Evolutionary conservation across 2,888 invertebrate species (phyloP).

Genomic region (Yponomeuta sedellus): DNA sequence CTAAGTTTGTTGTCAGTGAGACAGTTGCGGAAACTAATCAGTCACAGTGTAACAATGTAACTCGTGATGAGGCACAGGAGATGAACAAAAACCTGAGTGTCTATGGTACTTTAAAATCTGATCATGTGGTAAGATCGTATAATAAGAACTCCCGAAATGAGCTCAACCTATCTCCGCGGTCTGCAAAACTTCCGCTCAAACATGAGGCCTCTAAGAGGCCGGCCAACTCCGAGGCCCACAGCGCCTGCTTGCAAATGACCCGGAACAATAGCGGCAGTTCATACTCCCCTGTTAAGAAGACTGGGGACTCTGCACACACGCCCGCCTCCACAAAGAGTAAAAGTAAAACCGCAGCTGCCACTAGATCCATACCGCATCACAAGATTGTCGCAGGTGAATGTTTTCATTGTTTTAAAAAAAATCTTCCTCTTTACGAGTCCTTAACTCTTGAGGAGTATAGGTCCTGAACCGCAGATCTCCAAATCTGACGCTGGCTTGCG

Average conservation of each 20-base stretch:
- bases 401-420: constrained; percentile 10
- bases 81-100: constrained; percentile 59
- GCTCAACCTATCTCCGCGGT: constrained; percentile 33
- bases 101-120: constrained; percentile 43
- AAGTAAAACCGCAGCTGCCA: constrained; percentile 39
- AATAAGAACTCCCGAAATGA: constrained; percentile 26
- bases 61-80: constrained; percentile 41
- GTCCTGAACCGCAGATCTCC: too few species aligned
- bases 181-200: constrained; percentile 29
- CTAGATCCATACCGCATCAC: constrained; percentile 48
- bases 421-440: too few species aligned
- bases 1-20: neutral
- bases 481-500: too few species aligned
- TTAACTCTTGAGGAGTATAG: too few species aligned
- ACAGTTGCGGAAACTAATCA: neutral
- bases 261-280: constrained; percentile 34
- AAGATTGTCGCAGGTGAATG: constrained; percentile 62
- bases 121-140: constrained; percentile 32
- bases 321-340: constrained; percentile 31
- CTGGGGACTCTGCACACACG: constrained; percentile 42
- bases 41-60: constrained; percentile 24
- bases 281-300: constrained; percentile 41
- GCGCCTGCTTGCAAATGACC: constrained; percentile 32
- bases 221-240: constrained; percentile 36
- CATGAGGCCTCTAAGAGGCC: constrained; percentile 31